Base-by-base conservation (phyloP, 1,140 invertebrate species). In the Cephus cinctus region DNA sequence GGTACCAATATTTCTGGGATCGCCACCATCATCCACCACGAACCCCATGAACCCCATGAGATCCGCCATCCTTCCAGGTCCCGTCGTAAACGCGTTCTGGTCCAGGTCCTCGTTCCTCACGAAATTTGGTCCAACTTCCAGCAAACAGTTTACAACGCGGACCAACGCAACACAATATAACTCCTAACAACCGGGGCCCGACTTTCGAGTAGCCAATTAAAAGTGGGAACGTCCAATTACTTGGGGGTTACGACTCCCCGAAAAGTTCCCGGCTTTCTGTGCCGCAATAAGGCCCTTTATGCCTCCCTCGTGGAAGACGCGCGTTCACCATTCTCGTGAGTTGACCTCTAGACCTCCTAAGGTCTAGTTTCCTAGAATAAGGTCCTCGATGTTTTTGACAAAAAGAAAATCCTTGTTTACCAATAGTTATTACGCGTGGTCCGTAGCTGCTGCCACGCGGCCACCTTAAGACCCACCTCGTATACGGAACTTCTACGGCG, bases 151-250 rank as follows among this genome's bases (percentile, higher is more conserved):
- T 67, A 69, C 61, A 69, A 41, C 35, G 34, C 19, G 14, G 22
- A 21, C 30, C 43, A 46, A 48, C 60, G 47, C 56, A 52, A 54
- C 54, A 63, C 59, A 67, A 63, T 69, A 69, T 73, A 73, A 74
- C 65, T 57, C 55, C 61, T 67, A 75, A 74, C 69, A 67, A 74
- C 65, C 65, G 50, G 57, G 61, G 50, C 59, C 51, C 40, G 59
- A 43, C 60, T 55, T 58, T 59, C 54, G 57, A 57, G 54, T 61
- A 52, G 63, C 71, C 71, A 76, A 74, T 76, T 74, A 76, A 76
- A 71, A 73, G 50, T 67, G 55, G 70, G 57, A 72, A 70, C 65
- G 65, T 62, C 67, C 69, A 75, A 76, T 76, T 73, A 69, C 63
- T 59, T 56, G 34, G 56, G 48, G 64, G 55, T 71, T 69, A 73